Evolutionary conservation across 2,797 vertebrate genomes (phyloP), one percentile per base, ranked within the genome.

Genomic region (Capromys pilorides): DNA sequence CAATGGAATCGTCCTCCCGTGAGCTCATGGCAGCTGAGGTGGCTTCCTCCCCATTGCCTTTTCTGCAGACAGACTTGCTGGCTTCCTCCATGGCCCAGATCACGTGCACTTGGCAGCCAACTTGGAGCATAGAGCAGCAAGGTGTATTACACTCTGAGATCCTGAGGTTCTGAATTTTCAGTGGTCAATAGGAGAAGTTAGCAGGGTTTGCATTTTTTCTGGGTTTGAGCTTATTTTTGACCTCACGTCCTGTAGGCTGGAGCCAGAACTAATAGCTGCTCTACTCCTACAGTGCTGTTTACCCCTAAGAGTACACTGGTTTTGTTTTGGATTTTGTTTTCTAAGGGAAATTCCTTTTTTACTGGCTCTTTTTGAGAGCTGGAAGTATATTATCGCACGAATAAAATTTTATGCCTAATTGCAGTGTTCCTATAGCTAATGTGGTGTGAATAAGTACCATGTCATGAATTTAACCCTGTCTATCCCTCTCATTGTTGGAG

Each of bases 381-480:
- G 59, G 16, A 92, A 97, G 75, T 77, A 95, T 97, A 97, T 97
- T 97, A 96, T 91, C 97, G 96, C 95, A 98, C 97, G 97, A 98
- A 98, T 97, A 97, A 97, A 97, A 98, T 97, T 94, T 97, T 97
- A 97, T 97, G 97, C 97, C 96, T 97, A 93, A 97, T 97, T 98
- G 98, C 97, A 96, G 96, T 97, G 97, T 97, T 97, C 97, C 91
- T 97, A 77, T 95, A 97, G 96, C 96, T 98, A 98, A 96, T 97
- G 97, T 97, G 95, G 96, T 97, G 96, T 97, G 97, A 97, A 97
- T 97, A 96, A 97, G 97, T 96, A 80, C 95, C 93, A 78, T 90
- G 97, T 97, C 97, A 96, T 79, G 94, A 96, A 95, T 97, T 98
- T 97, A 97, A 97, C 97, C 97, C 97, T 97, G 94, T 96, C 94